Base-by-base conservation (phyloP, 2,888 invertebrate genomes). In the Dasysyrphus albostriatus region DNA sequence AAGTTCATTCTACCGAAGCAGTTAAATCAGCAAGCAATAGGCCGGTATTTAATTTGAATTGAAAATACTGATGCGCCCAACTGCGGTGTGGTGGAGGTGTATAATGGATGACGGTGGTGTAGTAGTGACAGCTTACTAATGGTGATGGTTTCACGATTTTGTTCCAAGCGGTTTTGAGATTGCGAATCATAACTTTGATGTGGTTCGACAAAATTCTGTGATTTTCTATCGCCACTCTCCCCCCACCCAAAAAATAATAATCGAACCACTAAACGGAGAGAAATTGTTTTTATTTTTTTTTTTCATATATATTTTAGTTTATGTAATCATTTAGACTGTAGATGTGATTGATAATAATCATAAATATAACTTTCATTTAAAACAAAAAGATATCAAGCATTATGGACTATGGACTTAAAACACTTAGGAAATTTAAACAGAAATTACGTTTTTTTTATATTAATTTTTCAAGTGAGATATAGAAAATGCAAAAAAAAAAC, bases 111-210 rank as follows among this genome's bases (percentile, higher is more conserved):
- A 12, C 24, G 29, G 12, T 7, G 29, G 8, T 8, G 29, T 7
- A 14, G 8, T 8, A 14, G 1, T 24, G 14, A 32, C 32, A 24
- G 24, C 24, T 24, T 2, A 16, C 24, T 3, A n/a, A 7, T 12
- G 9, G 34, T 51, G n/a, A n/a, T n/a, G 78, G 73, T 61, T 42
- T 67, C 54, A 78, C 37, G 67, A 73, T 51, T 78, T 83, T 81
- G 78, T 65, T 73, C 10, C 9, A 39, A 73, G 70, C 58, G 73
- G 58, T 83, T 76, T 51, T 24, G 32, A 34, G 59, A 54, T 65
- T 49, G 54, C 42, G 16, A 47, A 63, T 61, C n/a, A 37, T 56
- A 65, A 39, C 24, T 73, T 72, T 63, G 61, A 76, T 81, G 61
- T 56, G 69, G 69, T 70, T 70, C 56, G 69, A 51, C 49, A 44